phyloP scores from a whole-genome alignment of 2,113 vertebrate species.

The Phylloscopus trochilus region DNA sequence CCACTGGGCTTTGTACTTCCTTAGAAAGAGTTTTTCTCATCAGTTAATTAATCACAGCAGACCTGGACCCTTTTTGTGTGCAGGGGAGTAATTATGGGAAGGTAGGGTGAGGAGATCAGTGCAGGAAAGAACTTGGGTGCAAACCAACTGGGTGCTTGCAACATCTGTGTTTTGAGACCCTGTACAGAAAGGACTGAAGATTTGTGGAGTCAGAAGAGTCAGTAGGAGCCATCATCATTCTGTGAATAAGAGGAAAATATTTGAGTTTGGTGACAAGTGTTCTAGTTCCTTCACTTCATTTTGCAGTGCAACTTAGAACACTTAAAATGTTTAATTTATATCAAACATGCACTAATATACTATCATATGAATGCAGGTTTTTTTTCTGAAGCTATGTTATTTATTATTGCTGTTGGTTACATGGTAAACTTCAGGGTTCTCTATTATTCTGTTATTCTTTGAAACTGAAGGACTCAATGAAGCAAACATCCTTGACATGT shows the following conservation, averaged over 20 bases:
- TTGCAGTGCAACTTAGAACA: neutral
- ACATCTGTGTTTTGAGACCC: neutral
- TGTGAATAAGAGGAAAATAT: neutral
- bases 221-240: neutral
- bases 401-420: neutral
- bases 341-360: neutral
- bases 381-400: neutral
- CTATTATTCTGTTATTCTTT: neutral
- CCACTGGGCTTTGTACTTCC: neutral
- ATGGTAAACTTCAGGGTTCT: neutral
- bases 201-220: neutral
- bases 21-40: neutral
- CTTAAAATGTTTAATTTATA: neutral
- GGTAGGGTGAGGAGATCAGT: neutral
- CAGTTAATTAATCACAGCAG: neutral
- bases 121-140: neutral
- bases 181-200: neutral
- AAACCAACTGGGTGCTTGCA: neutral
- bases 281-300: neutral
- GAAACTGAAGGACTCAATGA: neutral
- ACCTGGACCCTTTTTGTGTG: neutral
- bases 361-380: neutral
- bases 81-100: neutral
- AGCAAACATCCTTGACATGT: neutral
- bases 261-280: neutral